phyloP scores from a whole-genome alignment of 2,113 vertebrate species.

The Tragelaphus imberbis region DNA sequence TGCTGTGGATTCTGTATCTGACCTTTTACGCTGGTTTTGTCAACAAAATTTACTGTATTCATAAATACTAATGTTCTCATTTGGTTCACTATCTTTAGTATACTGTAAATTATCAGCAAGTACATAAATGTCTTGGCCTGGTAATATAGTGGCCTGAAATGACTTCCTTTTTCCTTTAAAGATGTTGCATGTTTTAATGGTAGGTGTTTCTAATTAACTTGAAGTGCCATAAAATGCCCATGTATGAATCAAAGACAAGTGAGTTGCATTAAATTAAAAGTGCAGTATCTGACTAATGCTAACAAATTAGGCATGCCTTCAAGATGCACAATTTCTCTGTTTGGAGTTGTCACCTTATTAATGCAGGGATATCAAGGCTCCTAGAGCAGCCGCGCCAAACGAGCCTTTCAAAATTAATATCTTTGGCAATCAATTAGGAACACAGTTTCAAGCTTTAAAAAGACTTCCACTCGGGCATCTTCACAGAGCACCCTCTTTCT shows the following conservation, averaged over 20 bases:
- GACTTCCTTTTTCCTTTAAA: constrained; percentile 64
- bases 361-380: constrained; percentile 41
- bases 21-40: constrained; percentile 65
- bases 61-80: constrained; percentile 62
- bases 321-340: constrained; percentile 65
- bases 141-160: constrained; percentile 66
- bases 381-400: constrained; percentile 66
- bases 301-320: constrained; percentile 80
- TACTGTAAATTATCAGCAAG: constrained; percentile 57
- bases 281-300: constrained; percentile 74
- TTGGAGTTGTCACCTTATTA: constrained; percentile 71
- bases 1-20: constrained; percentile 64
- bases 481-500: constrained; percentile 28
- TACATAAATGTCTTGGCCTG: constrained; percentile 66
- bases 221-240: constrained; percentile 76
- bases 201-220: constrained; percentile 78
- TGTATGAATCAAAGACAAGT: constrained; percentile 75
- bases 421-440: constrained; percentile 74
- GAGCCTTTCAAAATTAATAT: constrained; percentile 75
- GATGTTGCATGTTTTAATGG: constrained; percentile 70
- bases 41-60: constrained; percentile 63
- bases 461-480: constrained; percentile 37
- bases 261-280: constrained; percentile 79
- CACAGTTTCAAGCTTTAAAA: constrained; percentile 64
- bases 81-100: constrained; percentile 55